Percentiles rank a stretch among this genome's conserved stretches.
phyloP scores from a whole-genome alignment of 1,140 invertebrate genomes.

The Drosophila sechellia region DNA sequence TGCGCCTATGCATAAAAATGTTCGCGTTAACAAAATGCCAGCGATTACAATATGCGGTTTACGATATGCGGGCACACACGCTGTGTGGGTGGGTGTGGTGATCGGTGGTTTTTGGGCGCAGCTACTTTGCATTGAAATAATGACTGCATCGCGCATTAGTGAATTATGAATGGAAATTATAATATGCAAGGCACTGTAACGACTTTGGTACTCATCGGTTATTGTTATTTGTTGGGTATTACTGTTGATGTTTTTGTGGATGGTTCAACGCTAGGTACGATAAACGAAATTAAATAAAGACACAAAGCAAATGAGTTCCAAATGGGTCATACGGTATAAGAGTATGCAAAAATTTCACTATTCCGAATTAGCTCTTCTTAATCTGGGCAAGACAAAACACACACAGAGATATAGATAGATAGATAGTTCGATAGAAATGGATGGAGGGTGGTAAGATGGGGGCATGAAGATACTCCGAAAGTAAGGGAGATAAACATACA shows the following conservation, averaged over 20 bases:
- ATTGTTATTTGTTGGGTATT: constrained; percentile 20
- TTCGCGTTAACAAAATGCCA: constrained; percentile 54
- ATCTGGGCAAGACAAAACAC: constrained; percentile 62
- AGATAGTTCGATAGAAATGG: constrained; percentile 42
- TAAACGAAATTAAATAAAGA: constrained; percentile 57
- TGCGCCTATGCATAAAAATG: constrained; percentile 69
- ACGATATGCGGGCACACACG: constrained; percentile 46
- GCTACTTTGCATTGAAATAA: constrained; percentile 63
- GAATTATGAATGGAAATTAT: constrained; percentile 60
- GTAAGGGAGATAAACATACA: constrained; percentile 51
- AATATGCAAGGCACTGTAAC: constrained; percentile 27
- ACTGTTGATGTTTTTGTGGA: constrained; percentile 34
- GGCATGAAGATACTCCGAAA: constrained; percentile 51
- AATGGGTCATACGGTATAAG: constrained; percentile 54
- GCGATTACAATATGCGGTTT: constrained; percentile 52
- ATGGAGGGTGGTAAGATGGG: constrained; percentile 49
- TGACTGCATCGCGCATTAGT: constrained; percentile 65
- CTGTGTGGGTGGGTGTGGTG: constrained; percentile 36
- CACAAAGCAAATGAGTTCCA: constrained; percentile 77
- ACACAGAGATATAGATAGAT: constrained; percentile 47
- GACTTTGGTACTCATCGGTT: constrained; percentile 16
- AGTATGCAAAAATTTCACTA: constrained; percentile 60
- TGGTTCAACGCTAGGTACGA: constrained; percentile 57
- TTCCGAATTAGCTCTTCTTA: constrained; percentile 78
- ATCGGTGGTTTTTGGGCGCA: constrained; percentile 48